Evolutionary conservation across 2,888 invertebrate species (phyloP), one percentile per base, ranked within the genome.

Genomic region (Cataglyphis livida): DNA sequence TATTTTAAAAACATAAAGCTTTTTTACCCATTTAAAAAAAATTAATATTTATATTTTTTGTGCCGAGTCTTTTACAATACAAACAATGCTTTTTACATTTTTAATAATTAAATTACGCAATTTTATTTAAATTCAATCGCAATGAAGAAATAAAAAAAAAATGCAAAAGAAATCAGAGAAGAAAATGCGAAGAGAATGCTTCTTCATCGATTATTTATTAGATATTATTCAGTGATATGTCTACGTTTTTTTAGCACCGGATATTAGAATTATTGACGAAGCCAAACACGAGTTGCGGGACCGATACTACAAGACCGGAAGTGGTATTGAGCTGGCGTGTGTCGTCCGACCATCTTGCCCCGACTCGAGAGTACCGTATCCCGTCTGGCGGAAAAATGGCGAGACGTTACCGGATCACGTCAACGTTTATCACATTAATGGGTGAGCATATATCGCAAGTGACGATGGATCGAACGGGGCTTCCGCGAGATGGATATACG

Each of bases 291-390:
- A 96, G 93, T 95, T 97, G 75, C 96, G 96, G 90, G 97, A 97
- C 94, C 96, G 96, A 91, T 97, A 97, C 94, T 97, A 97, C 94
- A 97, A 97, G 95, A 96, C 96, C 44, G 97, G 97, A 89, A 97
- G 97, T 93, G 96, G 96, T 81, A 97, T 97, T 89, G 97, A 97
- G 94, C 95, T 97, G 85, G 96, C 96, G 48, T 97, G 97, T 88
- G 94, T 95, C 90, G 95, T 95, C 61, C 95, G 95, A 21, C 93
- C 95, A 66, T 95, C 95, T 84, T 95, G 94, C 83, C 94, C 95
- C 84, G 94, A 94, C 65, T 93, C 93, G 64, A 91, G 88, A 87
- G 92, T 94, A 38, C 93, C 94, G 59, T 90, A 93, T 90, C 94
- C 94, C 61, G 91, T 91, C 32, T 94, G 94, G 94, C 92, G 90